Percentiles rank a stretch among this genome's conserved stretches.
Conservation (phyloP, 2,797 vertebrate species). For the Periparus ater region DNA sequence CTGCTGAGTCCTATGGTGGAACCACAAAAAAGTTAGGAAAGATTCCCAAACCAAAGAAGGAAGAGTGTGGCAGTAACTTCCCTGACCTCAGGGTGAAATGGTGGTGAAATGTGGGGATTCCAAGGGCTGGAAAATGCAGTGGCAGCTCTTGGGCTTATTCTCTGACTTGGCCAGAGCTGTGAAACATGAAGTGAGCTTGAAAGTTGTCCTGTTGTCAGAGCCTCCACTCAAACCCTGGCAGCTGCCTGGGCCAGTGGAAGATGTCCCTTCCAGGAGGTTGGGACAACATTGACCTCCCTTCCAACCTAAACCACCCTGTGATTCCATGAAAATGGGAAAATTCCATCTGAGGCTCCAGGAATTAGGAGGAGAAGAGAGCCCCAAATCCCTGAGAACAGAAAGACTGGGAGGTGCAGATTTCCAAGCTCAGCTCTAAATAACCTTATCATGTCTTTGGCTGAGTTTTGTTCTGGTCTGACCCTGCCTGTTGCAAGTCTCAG, state of each 20-base stretch:
- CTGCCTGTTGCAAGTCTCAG: not conserved
- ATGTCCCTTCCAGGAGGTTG: not conserved
- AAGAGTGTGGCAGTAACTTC: not conserved
- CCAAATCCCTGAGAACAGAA: not conserved
- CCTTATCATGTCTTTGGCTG: not conserved
- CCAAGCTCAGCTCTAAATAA: not conserved
- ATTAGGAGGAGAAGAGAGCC: not conserved
- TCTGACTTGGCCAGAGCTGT: not conserved
- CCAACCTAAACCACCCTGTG: not conserved
- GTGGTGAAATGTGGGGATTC: rapidly evolving
- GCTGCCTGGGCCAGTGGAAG: not conserved
- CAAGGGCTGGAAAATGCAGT: not conserved
- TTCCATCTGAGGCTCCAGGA: not conserved
- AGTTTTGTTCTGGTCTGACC: not conserved
- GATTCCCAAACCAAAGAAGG: not conserved
- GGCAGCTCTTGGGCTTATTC: not conserved
- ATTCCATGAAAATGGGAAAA: not conserved
- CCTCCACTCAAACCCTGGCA: not conserved
- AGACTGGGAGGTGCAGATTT: not conserved
- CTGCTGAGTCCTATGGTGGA: not conserved
- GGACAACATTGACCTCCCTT: not conserved
- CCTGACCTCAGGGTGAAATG: not conserved
- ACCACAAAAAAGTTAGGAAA: not conserved
- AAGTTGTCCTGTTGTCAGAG: not conserved
- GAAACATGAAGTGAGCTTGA: not conserved